phyloP scores from a whole-genome alignment of 2,888 invertebrate species.

The Idaea dimidiata region DNA sequence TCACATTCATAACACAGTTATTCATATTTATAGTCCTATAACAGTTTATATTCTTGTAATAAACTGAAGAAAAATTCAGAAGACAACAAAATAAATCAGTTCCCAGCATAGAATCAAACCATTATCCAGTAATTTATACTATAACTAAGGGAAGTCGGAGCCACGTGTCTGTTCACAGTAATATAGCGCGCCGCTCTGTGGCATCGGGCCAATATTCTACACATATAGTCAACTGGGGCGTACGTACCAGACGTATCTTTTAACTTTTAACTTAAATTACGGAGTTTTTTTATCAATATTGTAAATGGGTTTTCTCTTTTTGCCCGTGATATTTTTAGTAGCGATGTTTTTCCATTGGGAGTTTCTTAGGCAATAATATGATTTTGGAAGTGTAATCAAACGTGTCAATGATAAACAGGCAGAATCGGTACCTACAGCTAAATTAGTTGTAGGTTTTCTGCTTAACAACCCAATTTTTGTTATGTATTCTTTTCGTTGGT shows the following conservation, averaged over 20 bases:
- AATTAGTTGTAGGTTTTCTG: too few relatives aligned
- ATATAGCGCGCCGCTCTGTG: background rate
- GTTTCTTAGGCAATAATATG: too few relatives aligned
- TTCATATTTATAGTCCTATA: background rate
- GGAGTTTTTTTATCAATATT: background rate
- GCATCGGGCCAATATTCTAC: background rate
- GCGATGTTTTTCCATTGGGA: too few relatives aligned
- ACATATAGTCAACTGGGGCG: background rate
- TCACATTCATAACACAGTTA: background rate
- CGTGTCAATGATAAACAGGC: too few relatives aligned
- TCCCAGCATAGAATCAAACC: constrained; percentile 1
- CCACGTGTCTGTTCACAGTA: background rate
- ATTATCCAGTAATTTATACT: constrained; percentile 1
- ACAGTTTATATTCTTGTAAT: background rate
- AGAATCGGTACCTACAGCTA: too few relatives aligned
- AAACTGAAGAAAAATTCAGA: background rate
- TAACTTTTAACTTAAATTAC: background rate
- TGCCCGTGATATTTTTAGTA: too few relatives aligned
- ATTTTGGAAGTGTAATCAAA: too few relatives aligned
- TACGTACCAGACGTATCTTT: background rate
- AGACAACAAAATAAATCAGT: background rate
- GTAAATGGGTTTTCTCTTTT: too few relatives aligned
- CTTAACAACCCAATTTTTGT: too few relatives aligned
- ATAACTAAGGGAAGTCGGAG: background rate
- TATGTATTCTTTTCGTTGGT: too few relatives aligned